Percentiles rank a stretch among this genome's conserved stretches.
These are phyloP conservation scores for Tyrophagus putrescentiae DNA, from an alignment of 1,140 invertebrate species.

Conservation along the genomic window DNA sequence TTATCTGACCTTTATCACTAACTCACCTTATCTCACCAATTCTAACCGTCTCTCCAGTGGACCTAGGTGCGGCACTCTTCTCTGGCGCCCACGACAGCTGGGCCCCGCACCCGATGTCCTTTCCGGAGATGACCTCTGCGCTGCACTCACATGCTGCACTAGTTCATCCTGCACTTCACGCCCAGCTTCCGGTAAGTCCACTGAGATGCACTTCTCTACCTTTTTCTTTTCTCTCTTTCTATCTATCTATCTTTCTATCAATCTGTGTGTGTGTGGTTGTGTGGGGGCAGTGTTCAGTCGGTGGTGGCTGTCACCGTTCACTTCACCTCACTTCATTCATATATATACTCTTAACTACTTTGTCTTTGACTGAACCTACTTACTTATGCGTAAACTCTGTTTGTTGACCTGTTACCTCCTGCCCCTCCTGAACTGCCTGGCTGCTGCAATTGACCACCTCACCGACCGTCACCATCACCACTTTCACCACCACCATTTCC, in stretches of 20 bases:
- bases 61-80: constrained; percentile 84
- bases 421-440: too few relatives aligned
- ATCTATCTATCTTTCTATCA: too few relatives aligned
- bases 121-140: constrained; percentile 56
- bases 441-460: too few relatives aligned
- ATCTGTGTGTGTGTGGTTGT: too few relatives aligned
- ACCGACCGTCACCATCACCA: background rate
- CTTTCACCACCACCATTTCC: background rate
- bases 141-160: constrained; percentile 60
- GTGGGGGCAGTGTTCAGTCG: too few relatives aligned
- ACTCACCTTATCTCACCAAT: background rate
- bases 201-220: background rate
- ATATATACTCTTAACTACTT: too few relatives aligned
- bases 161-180: constrained; percentile 86
- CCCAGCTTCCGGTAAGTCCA: constrained; percentile 61
- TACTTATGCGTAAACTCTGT: too few relatives aligned
- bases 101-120: constrained; percentile 70
- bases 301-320: too few relatives aligned
- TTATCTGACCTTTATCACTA: background rate
- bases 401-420: too few relatives aligned
- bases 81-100: constrained; percentile 77
- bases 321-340: too few relatives aligned
- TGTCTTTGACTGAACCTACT: too few relatives aligned
- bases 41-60: constrained; percentile 36
- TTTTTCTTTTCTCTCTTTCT: background rate